Percentiles rank a stretch among this genome's conserved stretches.
These are phyloP conservation scores for Eulemur coronatus DNA, from an alignment of 2,797 vertebrate genomes.

Conservation along the genomic window DNA sequence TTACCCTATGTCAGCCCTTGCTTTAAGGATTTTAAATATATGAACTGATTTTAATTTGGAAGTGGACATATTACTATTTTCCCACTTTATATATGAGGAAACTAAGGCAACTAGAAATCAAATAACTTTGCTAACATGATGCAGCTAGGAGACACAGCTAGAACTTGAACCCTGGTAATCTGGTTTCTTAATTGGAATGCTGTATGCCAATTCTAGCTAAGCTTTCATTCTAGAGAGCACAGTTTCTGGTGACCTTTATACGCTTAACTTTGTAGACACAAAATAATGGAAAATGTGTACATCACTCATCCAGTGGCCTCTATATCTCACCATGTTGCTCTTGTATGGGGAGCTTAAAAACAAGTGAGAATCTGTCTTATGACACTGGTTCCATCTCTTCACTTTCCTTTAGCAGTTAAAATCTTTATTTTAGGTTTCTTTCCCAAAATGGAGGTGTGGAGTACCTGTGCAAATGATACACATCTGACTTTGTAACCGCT, in stretches of 20 bases:
- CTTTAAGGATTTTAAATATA: neutral
- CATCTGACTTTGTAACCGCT: conserved; percentile 22
- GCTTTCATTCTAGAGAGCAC: neutral
- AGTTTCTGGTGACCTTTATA: neutral
- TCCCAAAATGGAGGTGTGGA: neutral
- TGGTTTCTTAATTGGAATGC: neutral
- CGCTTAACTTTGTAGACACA: neutral
- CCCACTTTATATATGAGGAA: neutral
- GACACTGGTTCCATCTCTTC: neutral
- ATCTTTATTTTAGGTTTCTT: conserved; percentile 20
- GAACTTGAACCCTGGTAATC: neutral
- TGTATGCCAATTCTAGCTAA: neutral
- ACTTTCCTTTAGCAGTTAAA: neutral
- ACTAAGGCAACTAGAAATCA: neutral
- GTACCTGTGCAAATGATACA: neutral
- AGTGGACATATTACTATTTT: neutral
- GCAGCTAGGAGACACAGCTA: neutral
- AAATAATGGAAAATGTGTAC: neutral
- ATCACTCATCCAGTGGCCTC: neutral
- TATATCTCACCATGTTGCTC: neutral
- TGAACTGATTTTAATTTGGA: neutral
- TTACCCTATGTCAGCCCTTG: neutral
- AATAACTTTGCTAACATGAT: neutral
- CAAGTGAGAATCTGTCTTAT: neutral
- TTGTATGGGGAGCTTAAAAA: neutral